These are phyloP conservation scores for Scaptomyza cyrtandrae DNA, from an alignment of 2,888 invertebrate species.

Conservation along the genomic window DNA sequence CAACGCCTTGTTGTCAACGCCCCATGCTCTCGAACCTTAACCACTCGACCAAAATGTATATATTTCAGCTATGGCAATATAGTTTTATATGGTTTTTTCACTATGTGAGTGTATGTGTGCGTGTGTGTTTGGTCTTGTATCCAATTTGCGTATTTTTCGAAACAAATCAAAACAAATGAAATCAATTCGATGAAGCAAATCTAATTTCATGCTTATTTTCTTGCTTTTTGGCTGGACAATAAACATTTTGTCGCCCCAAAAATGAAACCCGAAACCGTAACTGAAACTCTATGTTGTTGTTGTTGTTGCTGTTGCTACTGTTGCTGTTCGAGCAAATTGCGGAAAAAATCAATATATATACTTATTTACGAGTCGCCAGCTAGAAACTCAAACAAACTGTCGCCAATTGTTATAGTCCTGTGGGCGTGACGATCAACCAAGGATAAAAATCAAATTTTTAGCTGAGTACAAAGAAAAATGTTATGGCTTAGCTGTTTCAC, in stretches of 20 bases:
- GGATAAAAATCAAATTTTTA: conserved; percentile 29
- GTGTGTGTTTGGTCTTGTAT: conserved; percentile 53
- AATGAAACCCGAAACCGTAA: conserved; percentile 51
- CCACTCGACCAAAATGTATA: conserved; percentile 72
- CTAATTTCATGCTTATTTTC: conserved; percentile 77
- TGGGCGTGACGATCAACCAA: conserved; percentile 38
- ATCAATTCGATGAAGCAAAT: conserved; percentile 78
- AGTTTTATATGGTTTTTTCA: conserved; percentile 16
- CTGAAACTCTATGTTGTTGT: conserved; percentile 24
- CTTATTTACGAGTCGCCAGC: conserved; percentile 55
- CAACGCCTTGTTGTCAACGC: conserved; percentile 55
- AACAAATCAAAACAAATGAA: conserved; percentile 78
- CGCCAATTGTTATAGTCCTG: conserved; percentile 50
- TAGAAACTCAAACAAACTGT: conserved; percentile 48
- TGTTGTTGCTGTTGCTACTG: conserved; percentile 12
- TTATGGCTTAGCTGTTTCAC: conserved; percentile 13
- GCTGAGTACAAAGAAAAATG: conserved; percentile 13
- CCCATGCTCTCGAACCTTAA: conserved; percentile 45
- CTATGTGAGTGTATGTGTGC: conserved; percentile 28
- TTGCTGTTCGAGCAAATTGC: conserved; percentile 24
- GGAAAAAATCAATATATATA: conserved; percentile 37
- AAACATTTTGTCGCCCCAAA: conserved; percentile 54
- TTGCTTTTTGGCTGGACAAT: conserved; percentile 71
- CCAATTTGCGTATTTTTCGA: conserved; percentile 77
- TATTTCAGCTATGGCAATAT: conserved; percentile 60